These are phyloP conservation scores for Gallinago undulata DNA, from an alignment of 2,113 vertebrate genomes.

Conservation along the genomic window DNA sequence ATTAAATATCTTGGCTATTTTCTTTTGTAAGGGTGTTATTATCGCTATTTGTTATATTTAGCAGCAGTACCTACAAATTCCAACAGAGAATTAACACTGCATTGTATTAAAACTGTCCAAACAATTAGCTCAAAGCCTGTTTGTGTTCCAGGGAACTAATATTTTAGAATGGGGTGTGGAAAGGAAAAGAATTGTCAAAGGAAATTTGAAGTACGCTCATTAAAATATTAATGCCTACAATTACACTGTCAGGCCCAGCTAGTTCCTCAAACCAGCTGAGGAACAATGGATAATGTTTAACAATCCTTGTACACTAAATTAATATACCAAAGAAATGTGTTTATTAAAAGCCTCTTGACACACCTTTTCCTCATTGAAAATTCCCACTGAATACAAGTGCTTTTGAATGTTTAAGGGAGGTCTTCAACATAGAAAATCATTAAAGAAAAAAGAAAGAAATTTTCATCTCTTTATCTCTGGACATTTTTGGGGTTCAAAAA, in stretches of 20 bases:
- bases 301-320: neutral
- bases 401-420: neutral
- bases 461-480: neutral
- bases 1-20: neutral
- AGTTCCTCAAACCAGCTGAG: neutral
- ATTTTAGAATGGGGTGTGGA: constrained; percentile 22
- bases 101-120: neutral
- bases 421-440: neutral
- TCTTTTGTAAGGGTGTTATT: neutral
- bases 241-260: neutral
- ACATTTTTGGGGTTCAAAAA: neutral
- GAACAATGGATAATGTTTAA: neutral
- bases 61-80: neutral
- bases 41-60: constrained; percentile 2
- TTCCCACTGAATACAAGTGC: neutral
- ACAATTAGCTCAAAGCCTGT: neutral
- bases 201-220: neutral
- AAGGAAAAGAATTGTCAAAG: constrained; percentile 27
- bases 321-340: neutral
- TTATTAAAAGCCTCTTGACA: neutral
- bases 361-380: neutral
- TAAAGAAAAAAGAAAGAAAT: neutral
- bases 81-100: neutral
- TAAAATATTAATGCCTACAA: neutral
- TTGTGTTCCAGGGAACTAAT: constrained; percentile 1